Evolutionary conservation across 2,888 invertebrate genomes (phyloP).

Genomic region (Limnephilus rhombicus): DNA sequence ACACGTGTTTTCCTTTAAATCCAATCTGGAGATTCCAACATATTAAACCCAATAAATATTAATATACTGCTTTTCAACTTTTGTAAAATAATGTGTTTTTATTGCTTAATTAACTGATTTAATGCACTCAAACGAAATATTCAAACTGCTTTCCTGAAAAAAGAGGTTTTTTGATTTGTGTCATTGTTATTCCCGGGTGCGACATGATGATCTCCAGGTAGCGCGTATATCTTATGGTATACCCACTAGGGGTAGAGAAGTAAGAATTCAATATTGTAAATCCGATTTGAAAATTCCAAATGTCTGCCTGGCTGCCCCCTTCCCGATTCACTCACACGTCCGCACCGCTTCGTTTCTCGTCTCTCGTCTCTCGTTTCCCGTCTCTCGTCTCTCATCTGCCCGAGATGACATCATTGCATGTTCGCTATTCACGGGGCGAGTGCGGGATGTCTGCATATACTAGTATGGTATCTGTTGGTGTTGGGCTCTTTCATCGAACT

Average conservation of each 20-base stretch:
- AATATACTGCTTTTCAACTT: too few species aligned
- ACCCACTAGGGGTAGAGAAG: not conserved
- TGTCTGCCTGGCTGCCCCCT: not conserved
- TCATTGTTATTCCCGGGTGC: too few species aligned
- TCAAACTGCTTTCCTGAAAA: too few species aligned
- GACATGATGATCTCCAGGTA: not conserved
- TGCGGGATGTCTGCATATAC: not conserved
- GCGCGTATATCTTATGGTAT: not conserved
- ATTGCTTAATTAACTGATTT: too few species aligned
- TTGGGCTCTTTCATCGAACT: not conserved
- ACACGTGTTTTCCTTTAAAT: too few species aligned
- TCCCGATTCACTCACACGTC: not conserved
- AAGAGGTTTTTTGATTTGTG: too few species aligned
- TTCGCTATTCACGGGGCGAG: not conserved
- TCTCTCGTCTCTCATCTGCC: not conserved
- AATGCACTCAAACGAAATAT: too few species aligned
- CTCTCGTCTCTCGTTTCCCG: not conserved
- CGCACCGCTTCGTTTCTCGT: not conserved
- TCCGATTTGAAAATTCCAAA: constrained; percentile 16
- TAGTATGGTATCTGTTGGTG: not conserved
- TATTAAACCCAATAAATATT: too few species aligned
- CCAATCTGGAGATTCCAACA: too few species aligned
- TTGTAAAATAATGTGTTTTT: too few species aligned
- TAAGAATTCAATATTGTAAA: constrained; percentile 22
- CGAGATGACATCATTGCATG: not conserved